A percentile compares a stretch with the other conserved stretches of the same genome.
Conservation (phyloP, 2,113 vertebrate species). For the Limanda limanda region DNA sequence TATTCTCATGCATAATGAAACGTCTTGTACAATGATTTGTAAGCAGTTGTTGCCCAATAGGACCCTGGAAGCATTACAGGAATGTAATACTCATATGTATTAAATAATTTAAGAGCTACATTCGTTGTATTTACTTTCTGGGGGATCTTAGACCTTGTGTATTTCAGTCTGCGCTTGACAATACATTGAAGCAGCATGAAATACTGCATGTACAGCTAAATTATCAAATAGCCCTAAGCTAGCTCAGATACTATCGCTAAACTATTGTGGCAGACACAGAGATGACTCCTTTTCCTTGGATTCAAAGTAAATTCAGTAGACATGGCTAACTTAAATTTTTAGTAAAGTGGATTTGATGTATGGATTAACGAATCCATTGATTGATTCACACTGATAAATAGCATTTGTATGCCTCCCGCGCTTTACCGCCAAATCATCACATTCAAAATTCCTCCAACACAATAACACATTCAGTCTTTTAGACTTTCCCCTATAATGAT, state of each 20-base stretch:
- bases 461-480: not conserved
- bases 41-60: not conserved
- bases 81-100: not conserved
- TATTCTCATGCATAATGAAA: not conserved
- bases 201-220: not conserved
- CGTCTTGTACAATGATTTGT: not conserved
- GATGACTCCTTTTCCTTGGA: not conserved
- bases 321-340: not conserved
- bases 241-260: too few relatives aligned
- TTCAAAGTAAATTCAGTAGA: not conserved
- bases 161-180: too few relatives aligned
- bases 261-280: not conserved
- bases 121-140: not conserved
- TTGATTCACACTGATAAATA: not conserved
- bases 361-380: not conserved
- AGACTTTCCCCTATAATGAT: not conserved
- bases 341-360: conserved; percentile 8
- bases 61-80: not conserved
- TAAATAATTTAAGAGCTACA: not conserved
- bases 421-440: not conserved
- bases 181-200: not conserved
- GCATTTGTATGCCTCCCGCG: not conserved
- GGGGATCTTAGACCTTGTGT: too few relatives aligned
- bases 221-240: not conserved
- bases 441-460: not conserved